Evolutionary conservation across 64 coral and sea anemone genomes (phyloP).

Genomic region (Pocillopora damicornis): DNA sequence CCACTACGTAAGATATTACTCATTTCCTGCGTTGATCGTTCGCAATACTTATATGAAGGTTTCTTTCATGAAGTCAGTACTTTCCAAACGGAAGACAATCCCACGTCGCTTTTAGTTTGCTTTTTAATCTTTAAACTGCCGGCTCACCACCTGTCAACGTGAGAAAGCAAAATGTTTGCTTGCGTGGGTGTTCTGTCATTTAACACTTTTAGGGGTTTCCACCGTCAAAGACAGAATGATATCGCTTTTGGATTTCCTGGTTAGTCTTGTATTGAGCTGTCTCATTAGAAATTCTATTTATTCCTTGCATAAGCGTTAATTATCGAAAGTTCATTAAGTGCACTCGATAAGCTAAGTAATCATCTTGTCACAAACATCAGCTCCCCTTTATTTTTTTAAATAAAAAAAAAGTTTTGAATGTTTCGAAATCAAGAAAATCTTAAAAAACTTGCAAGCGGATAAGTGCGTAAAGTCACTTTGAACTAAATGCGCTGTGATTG

Average conservation of each 20-base stretch:
- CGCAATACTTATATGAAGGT: not conserved
- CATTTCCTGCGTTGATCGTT: not conserved
- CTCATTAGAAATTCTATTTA: not conserved
- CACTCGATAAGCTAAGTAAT: not conserved
- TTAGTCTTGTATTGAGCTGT: not conserved
- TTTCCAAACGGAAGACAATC: constrained; percentile 5
- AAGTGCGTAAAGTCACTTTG: too few species aligned
- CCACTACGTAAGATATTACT: not conserved
- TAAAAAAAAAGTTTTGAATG: too few species aligned
- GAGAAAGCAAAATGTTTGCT: not conserved
- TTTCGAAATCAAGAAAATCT: too few species aligned
- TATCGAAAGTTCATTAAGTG: not conserved
- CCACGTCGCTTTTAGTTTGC: not conserved
- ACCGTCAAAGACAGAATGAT: not conserved
- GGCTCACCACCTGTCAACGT: not conserved
- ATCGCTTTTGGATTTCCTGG: not conserved
- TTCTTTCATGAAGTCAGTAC: not conserved
- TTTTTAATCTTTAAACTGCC: not conserved
- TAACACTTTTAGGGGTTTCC: not conserved
- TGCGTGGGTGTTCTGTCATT: not conserved
- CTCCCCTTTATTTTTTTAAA: not conserved
- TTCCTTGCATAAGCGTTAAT: not conserved
- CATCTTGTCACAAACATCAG: not conserved
- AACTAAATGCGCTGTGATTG: too few species aligned
- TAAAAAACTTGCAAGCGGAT: too few species aligned